Conservation (phyloP, 2,797 vertebrate genomes). For the Pipistrellus pygmaeus region DNA sequence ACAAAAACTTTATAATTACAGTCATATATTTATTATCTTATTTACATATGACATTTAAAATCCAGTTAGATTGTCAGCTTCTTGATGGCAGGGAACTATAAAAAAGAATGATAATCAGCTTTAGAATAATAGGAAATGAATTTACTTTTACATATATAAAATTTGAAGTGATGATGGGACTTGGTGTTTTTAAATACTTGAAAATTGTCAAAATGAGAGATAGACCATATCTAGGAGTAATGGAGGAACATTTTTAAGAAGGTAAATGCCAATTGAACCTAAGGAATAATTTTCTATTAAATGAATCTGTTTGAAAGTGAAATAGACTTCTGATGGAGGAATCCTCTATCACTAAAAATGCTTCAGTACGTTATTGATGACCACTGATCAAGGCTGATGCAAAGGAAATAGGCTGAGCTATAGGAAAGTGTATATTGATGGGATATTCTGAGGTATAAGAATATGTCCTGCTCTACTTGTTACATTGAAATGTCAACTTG, state of each 20-base stretch:
- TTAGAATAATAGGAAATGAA: background rate
- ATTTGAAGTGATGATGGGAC: background rate
- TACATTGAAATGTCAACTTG: background rate
- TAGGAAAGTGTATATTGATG: background rate
- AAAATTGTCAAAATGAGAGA: background rate
- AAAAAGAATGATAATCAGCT: background rate
- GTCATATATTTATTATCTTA: background rate
- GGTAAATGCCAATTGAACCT: background rate
- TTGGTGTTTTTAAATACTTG: background rate
- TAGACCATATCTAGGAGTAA: background rate
- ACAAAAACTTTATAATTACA: background rate
- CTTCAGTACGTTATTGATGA: background rate
- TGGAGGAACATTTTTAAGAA: background rate
- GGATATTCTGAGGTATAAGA: background rate
- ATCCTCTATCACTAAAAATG: background rate
- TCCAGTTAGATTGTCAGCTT: background rate
- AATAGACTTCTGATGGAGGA: background rate
- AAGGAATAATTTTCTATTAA: background rate
- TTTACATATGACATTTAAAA: background rate
- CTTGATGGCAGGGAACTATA: background rate
- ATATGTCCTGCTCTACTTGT: background rate
- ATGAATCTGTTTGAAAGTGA: slow-evolving; percentile 7
- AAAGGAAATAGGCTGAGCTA: background rate
- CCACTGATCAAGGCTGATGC: background rate
- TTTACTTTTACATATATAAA: background rate